Conservation (phyloP, 2,113 vertebrate species). For the Monarcha castaneiventris region DNA sequence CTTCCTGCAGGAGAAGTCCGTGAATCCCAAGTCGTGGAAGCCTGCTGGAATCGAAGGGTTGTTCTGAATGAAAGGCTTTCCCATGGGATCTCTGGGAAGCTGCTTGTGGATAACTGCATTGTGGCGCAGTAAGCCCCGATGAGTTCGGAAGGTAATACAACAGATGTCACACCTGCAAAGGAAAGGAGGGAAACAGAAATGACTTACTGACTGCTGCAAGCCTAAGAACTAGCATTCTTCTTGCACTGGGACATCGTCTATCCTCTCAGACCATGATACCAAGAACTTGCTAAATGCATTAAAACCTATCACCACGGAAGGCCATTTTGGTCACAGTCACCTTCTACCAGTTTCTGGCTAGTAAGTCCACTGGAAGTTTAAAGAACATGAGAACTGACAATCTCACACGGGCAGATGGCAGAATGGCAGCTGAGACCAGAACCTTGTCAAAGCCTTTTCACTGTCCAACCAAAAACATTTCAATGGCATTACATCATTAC, state of each 20-base stretch:
- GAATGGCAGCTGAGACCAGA: not conserved
- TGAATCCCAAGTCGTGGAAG: conserved; percentile 97
- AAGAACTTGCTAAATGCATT: not conserved
- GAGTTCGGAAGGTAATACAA: conserved; percentile 92
- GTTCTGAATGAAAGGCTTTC: conserved; percentile 96
- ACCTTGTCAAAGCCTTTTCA: not conserved
- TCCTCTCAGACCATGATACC: not conserved
- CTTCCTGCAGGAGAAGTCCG: conserved; percentile 95
- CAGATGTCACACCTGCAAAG: conserved; percentile 88
- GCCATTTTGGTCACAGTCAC: not conserved
- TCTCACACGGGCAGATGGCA: fast-evolving
- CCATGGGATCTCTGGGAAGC: conserved; percentile 88
- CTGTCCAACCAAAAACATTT: not conserved
- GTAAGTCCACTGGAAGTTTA: not conserved
- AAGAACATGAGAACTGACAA: not conserved
- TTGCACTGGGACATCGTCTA: not conserved
- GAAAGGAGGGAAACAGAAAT: not conserved
- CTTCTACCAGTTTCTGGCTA: not conserved
- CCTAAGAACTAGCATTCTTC: not conserved
- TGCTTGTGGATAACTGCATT: conserved; percentile 92
- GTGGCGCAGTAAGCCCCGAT: conserved; percentile 90
- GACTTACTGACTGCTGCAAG: not conserved
- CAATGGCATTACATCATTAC: not conserved
- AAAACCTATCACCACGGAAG: not conserved
- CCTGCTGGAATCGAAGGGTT: conserved; percentile 95